A percentile compares a stretch with the other conserved stretches of the same genome.
Conservation (phyloP, 2,113 vertebrate species). For the Cebus imitator region DNA sequence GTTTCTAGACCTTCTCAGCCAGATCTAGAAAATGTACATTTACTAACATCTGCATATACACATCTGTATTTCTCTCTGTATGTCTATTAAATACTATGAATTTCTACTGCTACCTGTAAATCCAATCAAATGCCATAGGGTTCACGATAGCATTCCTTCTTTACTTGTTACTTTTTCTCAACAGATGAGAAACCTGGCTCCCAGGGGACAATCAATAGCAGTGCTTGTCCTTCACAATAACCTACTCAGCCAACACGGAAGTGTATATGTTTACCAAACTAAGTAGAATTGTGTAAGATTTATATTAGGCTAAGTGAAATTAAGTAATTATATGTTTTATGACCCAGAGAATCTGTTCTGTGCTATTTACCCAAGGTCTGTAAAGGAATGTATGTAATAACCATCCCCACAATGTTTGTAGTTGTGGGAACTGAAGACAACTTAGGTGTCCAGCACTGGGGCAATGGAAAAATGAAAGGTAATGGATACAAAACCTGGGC, state of each 20-base stretch:
- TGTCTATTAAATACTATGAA: not conserved
- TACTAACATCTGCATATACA: not conserved
- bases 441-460: rapidly evolving
- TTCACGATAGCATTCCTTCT: not conserved
- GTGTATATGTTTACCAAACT: not conserved
- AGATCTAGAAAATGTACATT: not conserved
- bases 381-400: not conserved
- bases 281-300: not conserved
- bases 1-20: not conserved
- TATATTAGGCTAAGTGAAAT: not conserved
- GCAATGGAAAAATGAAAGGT: too few species aligned
- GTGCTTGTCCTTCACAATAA: not conserved
- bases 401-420: rapidly evolving
- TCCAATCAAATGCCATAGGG: rapidly evolving
- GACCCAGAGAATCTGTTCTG: not conserved
- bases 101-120: not conserved
- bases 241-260: not conserved
- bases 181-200: not conserved
- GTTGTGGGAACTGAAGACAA: not conserved
- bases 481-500: not conserved
- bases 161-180: not conserved
- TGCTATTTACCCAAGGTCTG: not conserved
- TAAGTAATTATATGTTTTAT: not conserved
- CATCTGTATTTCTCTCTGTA: not conserved
- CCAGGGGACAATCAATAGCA: not conserved